Percentiles rank a stretch among this genome's conserved stretches.
These are phyloP conservation scores for Sternotherus odoratus DNA, from an alignment of 2,797 vertebrate species.

Conservation along the genomic window DNA sequence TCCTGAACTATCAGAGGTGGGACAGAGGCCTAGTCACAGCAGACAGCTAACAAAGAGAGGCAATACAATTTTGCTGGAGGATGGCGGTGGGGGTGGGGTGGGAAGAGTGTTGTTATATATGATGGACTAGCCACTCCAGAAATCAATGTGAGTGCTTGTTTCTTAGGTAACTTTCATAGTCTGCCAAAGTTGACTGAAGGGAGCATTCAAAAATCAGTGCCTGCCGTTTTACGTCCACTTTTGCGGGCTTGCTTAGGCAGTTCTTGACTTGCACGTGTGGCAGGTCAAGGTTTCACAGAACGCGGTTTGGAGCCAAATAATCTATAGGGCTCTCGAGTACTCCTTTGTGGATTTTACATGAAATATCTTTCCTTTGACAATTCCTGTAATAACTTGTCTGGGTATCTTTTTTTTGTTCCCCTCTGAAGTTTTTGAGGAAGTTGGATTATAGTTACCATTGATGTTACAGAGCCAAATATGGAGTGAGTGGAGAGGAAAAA, in stretches of 20 bases:
- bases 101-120: slow-evolving; percentile 10
- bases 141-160: not conserved
- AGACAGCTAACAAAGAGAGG: slow-evolving; percentile 33
- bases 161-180: slow-evolving; percentile 32
- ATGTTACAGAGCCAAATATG: slow-evolving; percentile 39
- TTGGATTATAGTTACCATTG: not conserved
- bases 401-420: slow-evolving; percentile 21
- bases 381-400: slow-evolving; percentile 31
- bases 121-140: slow-evolving; percentile 48
- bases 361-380: slow-evolving; percentile 3
- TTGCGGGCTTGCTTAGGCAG: slow-evolving; percentile 48
- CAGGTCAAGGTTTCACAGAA: slow-evolving; percentile 59
- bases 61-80: slow-evolving; percentile 21
- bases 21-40: slow-evolving; percentile 10
- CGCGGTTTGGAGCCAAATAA: slow-evolving; percentile 50
- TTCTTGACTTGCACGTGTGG: slow-evolving; percentile 60
- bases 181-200: slow-evolving; percentile 59
- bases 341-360: slow-evolving; percentile 15
- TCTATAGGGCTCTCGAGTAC: slow-evolving; percentile 21
- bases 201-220: slow-evolving; percentile 55
- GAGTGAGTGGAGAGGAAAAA: slow-evolving; percentile 25
- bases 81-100: not conserved
- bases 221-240: slow-evolving; percentile 35
- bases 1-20: slow-evolving; percentile 21
- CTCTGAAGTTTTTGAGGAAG: slow-evolving; percentile 15